These are phyloP conservation scores for Orthochromis indermauri DNA, from an alignment of 2,113 vertebrate genomes.

Conservation along the genomic window DNA sequence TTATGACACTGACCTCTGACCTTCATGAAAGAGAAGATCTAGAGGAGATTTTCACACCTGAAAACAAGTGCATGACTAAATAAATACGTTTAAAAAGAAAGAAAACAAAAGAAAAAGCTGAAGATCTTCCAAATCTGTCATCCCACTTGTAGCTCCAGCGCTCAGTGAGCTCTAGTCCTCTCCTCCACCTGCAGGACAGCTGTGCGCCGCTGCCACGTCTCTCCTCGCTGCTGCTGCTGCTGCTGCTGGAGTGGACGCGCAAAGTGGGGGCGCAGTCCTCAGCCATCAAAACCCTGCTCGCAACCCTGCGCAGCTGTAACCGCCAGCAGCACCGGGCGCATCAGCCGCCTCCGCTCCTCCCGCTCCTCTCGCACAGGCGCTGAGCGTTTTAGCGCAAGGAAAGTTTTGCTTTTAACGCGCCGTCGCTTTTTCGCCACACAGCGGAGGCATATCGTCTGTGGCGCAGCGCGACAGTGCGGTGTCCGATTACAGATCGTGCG, in stretches of 20 bases:
- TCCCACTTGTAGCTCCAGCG: neutral
- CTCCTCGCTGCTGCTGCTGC: neutral
- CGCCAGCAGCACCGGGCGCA: slow-evolving; percentile 4
- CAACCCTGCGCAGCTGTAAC: slow-evolving; percentile 12
- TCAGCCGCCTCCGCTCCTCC: neutral
- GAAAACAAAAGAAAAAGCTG: neutral
- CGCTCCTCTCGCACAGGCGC: neutral
- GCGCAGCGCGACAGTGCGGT: slow-evolving; percentile 60
- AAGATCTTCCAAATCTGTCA: neutral
- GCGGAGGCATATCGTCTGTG: slow-evolving; percentile 49
- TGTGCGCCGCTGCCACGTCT: slow-evolving; percentile 63
- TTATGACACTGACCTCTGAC: neutral
- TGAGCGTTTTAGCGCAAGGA: neutral
- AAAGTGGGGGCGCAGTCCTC: slow-evolving; percentile 43
- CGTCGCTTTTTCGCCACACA: neutral
- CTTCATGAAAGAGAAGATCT: neutral
- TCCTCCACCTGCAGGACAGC: slow-evolving; percentile 60
- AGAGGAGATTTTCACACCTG: neutral
- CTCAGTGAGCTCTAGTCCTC: neutral
- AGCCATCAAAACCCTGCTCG: neutral
- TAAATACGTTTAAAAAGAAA: neutral
- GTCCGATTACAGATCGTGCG: slow-evolving; percentile 64
- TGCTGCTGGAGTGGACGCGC: slow-evolving; percentile 21
- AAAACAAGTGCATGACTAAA: neutral
- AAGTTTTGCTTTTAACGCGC: neutral